phyloP scores from a whole-genome alignment of 2,888 invertebrate species.

The Congeria kusceri region DNA sequence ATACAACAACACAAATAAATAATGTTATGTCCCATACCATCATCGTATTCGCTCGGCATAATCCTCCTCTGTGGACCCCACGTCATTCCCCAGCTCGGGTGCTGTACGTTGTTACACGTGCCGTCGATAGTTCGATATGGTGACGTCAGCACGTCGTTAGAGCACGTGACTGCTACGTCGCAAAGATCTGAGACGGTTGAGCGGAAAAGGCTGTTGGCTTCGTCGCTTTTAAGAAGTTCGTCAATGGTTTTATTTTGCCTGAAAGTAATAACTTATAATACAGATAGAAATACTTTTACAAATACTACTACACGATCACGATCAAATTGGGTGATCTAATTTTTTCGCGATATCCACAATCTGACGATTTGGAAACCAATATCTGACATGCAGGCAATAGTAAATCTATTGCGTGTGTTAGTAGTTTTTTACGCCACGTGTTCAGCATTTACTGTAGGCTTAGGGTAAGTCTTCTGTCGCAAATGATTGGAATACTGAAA shows the following conservation, averaged over 20 bases:
- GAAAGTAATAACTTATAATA: not conserved
- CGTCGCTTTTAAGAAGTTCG: not conserved
- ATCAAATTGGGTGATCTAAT: too few relatives aligned
- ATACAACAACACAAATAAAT: too few relatives aligned
- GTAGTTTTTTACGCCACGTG: too few relatives aligned
- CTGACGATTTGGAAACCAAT: too few relatives aligned
- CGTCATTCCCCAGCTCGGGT: constrained; percentile 48
- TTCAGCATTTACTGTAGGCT: too few relatives aligned
- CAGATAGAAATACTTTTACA: too few relatives aligned
- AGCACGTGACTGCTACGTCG: constrained; percentile 22
- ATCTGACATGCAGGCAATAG: too few relatives aligned
- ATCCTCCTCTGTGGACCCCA: constrained; percentile 17
- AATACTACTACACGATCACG: too few relatives aligned
- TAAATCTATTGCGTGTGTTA: too few relatives aligned
- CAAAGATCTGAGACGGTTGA: constrained; percentile 24
- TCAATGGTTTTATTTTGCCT: not conserved
- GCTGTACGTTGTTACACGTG: constrained; percentile 41
- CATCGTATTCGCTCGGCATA: constrained; percentile 29
- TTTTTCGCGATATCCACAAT: too few relatives aligned
- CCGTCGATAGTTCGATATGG: constrained; percentile 47
- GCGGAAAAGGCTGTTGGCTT: constrained; percentile 7
- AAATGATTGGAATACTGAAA: too few relatives aligned
- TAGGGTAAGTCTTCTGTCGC: too few relatives aligned
- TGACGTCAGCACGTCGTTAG: constrained; percentile 15
- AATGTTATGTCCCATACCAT: constrained; percentile 44